Evolutionary conservation across 2,797 vertebrate genomes (phyloP), one percentile per base, ranked within the genome.

Genomic region (Anguilla pacifica): DNA sequence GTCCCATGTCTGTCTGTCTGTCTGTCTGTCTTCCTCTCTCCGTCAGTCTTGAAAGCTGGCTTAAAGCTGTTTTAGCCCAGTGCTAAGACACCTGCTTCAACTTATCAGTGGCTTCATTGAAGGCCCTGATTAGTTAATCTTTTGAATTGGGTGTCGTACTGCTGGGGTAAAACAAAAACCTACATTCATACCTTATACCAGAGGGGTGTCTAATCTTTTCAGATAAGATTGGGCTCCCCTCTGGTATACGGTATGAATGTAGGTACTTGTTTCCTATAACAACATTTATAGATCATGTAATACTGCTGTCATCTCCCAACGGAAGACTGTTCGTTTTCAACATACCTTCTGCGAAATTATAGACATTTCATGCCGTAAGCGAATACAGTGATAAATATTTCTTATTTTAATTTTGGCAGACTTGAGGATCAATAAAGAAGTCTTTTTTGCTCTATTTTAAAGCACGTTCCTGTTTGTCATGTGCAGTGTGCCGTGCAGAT

Each of bases 1-100:
- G 79, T 64, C 87, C 88, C 87, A 83, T 72, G 59, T 70, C 13
- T 35, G 64, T 87, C 79, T 87, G 72, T 35, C 79, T 87, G 72
- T 35, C 35, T 35, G 31, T 84, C 4, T 67, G 72, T 84, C 84
- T 86, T 79, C 46, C 77, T 89, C 79, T 87, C 28, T 85, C 46
- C 35, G 35, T 88, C 19, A 7, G 39, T 51, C 84, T 86, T 3
- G 72, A 86, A 57, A 85, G 86, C 74, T 72, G 85, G 49, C 86
- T 88, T 59, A 61, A 61, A 61, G 59, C 22, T 61, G 59, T 61
- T 61, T 22, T 61, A 61, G 19, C 59, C 59, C 22, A 22, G 59
- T 17, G 3, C 59, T 61, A 61, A 17, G 17, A 15, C 59, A 22
- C 59, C 59, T 61, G 59, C 2, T 17, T 61, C 59, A 19, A 61